Conservation (phyloP, 2,888 invertebrate species). For the Pandemis corylana region DNA sequence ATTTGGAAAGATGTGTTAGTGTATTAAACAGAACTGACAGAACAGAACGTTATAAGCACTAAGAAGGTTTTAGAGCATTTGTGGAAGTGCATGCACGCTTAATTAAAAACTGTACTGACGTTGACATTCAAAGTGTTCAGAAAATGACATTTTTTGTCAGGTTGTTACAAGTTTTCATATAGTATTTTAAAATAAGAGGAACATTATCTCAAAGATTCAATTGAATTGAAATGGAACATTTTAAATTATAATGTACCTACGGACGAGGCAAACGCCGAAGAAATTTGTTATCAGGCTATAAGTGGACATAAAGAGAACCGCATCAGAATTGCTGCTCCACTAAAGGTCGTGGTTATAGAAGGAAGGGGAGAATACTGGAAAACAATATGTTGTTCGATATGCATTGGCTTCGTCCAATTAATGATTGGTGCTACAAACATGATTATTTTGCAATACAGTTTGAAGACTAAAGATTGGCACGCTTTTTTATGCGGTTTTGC, state of each 20-base stretch:
- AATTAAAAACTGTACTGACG: neutral
- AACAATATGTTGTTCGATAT: slow-evolving; percentile 54
- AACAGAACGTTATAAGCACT: neutral
- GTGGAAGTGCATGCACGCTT: neutral
- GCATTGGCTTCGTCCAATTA: slow-evolving; percentile 52
- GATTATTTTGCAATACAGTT: slow-evolving; percentile 50
- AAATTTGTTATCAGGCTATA: neutral
- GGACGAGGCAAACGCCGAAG: neutral
- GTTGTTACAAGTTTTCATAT: neutral
- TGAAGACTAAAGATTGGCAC: slow-evolving; percentile 51
- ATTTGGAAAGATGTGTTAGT: neutral
- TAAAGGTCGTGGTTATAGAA: slow-evolving; percentile 55
- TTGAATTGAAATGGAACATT: neutral
- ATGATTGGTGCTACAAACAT: slow-evolving; percentile 58
- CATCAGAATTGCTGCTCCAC: slow-evolving; percentile 44
- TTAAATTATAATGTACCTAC: neutral
- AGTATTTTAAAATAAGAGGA: neutral
- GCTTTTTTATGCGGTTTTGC: slow-evolving; percentile 52
- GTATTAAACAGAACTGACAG: neutral
- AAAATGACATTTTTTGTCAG: neutral
- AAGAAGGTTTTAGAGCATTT: neutral
- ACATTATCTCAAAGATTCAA: neutral
- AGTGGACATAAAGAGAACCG: neutral
- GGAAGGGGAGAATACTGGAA: slow-evolving; percentile 53
- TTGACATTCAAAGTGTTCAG: neutral